Evolutionary conservation across 1,140 invertebrate species (phyloP), one percentile per base, ranked within the genome.

Genomic region (Dufourea novaeangliae): DNA sequence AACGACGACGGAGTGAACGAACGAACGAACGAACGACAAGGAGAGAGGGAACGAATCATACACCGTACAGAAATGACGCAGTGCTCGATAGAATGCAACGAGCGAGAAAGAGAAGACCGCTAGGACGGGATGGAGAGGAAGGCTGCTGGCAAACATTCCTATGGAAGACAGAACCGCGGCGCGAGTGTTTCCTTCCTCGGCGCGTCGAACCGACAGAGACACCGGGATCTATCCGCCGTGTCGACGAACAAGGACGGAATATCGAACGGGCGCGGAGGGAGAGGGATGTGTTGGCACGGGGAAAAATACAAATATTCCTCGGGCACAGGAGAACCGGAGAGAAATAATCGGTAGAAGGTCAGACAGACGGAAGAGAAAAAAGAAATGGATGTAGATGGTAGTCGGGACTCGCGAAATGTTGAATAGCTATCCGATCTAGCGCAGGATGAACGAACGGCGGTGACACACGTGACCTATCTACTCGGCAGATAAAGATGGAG

Each of bases 41-140:
- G 39, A 69, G 79, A 54, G 46, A 63, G 52, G 41, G 29, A 50
- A 59, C 34, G 75, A 77, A 50, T 67, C 54, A 25, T 80, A 64
- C 41, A 39, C 41, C 32, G 71, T 75, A 77, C 52, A 81, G 74
- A 85, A 85, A 75, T 81, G 74, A 81, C 74, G 82, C 82, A 76
- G 76, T 80, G 71, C 50, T 63, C 63, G 73, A 70, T 52, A 62
- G 59, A 74, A 69, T 73, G 63, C 62, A 66, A 34, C 39, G 54
- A 37, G 27, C 41, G 17, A 32, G 59, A 67, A 34, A 61, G 68
- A 62, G 50, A 44, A 56, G 25, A 59, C 50, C 57, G 64, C 70
- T 66, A 73, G 69, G 68, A 82, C 70, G 73, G 59, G n/a, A 68
- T 64, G 6, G 20, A 54, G 50, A 50, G 46, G 50, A 61, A n/a